These are phyloP conservation scores for Pedionomus torquatus DNA, from an alignment of 2,113 vertebrate genomes.

Conservation along the genomic window DNA sequence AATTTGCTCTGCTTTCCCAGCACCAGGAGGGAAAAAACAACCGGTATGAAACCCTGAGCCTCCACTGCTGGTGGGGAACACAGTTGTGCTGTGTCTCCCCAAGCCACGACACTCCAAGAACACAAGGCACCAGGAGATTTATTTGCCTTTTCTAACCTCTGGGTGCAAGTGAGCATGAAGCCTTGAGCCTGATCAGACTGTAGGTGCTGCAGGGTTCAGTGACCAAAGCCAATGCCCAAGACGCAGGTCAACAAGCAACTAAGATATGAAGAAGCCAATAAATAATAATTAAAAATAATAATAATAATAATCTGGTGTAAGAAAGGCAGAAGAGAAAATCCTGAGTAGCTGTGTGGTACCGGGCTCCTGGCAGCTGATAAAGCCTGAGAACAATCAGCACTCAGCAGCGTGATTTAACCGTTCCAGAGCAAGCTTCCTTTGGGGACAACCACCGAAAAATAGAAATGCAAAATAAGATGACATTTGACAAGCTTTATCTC, in stretches of 20 bases:
- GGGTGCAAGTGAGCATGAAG: neutral
- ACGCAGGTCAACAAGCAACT: neutral
- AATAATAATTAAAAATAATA: neutral
- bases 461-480: neutral
- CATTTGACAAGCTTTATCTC: neutral
- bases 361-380: neutral
- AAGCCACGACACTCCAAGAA: rapidly evolving
- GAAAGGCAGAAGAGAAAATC: neutral
- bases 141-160: neutral
- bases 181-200: rapidly evolving
- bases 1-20: neutral
- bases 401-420: neutral
- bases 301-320: neutral
- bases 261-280: neutral
- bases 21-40: neutral
- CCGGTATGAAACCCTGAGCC: neutral
- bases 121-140: neutral
- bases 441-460: neutral
- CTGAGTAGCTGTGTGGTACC: neutral
- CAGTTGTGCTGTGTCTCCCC: neutral
- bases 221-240: neutral
- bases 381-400: rapidly evolving
- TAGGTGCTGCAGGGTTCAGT: neutral
- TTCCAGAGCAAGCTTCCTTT: neutral
- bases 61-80: neutral